Evolutionary conservation across 2,888 invertebrate species (phyloP), one percentile per base, ranked within the genome.

Genomic region (Diaperis boleti): DNA sequence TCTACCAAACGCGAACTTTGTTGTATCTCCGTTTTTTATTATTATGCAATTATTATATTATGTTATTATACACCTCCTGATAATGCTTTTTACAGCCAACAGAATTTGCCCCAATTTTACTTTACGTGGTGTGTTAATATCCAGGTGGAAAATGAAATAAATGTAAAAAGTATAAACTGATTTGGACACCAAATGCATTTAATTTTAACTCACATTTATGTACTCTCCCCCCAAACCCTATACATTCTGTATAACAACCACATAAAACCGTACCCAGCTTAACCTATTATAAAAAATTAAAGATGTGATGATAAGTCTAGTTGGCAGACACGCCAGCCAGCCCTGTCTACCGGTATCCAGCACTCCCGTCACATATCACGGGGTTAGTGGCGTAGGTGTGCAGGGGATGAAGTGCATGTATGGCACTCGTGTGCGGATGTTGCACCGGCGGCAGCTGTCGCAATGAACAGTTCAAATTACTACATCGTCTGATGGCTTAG

Each of bases 251-350:
- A n/a, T n/a, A n/a, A n/a, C n/a, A 2, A 26, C 3, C 26, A 3
- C 6, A 26, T 5, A 26, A 26, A 5, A 33, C 5, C 11, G 33
- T 33, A 13, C 33, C 33, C 11, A 11, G 33, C 11, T 13, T 5
- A 33, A n/a, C 10, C 33, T n/a, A 10, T 33, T 45, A 29, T 20
- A 50, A 70, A 69, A 67, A 69, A 61, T 64, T 63, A 62, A 70
- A 71, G 69, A 70, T 68, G 71, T 71, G 71, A 69, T 67, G 71
- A 71, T 71, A 70, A 70, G 67, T 65, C 55, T 68, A 63, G 67
- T 47, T 54, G 54, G 54, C 55, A 47, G 61, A 54, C 54, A 42
- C 26, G 39, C 17, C 54, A 33, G 22, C 22, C 22, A 52, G 29
- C 55, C 55, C 55, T 61, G 15, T 37, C 22, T 35, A 20, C 45